Percentiles rank a stretch among this genome's conserved stretches.
These are phyloP conservation scores for Cerastoderma edule DNA, from an alignment of 2,888 invertebrate species.

Conservation along the genomic window DNA sequence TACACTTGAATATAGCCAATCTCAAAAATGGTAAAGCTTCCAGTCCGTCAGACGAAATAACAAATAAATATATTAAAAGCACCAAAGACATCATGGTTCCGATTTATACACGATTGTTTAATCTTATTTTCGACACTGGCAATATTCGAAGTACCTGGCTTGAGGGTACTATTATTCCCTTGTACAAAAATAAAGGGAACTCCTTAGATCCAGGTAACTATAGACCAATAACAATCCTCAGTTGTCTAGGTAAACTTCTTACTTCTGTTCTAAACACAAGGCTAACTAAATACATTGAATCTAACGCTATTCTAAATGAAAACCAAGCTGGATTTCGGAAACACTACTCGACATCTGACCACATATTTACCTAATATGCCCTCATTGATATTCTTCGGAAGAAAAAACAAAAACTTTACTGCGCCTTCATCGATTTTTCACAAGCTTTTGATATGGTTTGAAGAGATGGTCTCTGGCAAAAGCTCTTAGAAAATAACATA, in stretches of 20 bases:
- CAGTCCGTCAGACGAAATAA: not conserved
- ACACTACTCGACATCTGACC: too few relatives aligned
- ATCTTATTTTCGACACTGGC: not conserved
- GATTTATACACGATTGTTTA: not conserved
- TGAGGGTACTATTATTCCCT: slow-evolving; percentile 8
- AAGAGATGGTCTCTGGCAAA: not conserved
- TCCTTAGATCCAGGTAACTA: too few relatives aligned
- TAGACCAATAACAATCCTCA: slow-evolving; percentile 8
- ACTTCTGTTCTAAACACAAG: slow-evolving; percentile 3
- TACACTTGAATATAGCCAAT: not conserved
- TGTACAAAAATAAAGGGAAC: slow-evolving; percentile 16
- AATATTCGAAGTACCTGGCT: not conserved
- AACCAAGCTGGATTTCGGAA: slow-evolving; percentile 8
- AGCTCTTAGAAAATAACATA: not conserved
- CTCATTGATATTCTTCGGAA: not conserved
- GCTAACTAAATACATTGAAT: not conserved
- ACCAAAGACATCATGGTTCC: not conserved
- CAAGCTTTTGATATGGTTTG: not conserved
- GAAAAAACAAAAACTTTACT: too few relatives aligned
- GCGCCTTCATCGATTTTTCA: not conserved
- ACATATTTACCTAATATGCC: not conserved
- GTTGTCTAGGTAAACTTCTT: slow-evolving; percentile 17
- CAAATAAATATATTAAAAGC: slow-evolving; percentile 8
- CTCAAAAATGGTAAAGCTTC: slow-evolving; percentile 2
- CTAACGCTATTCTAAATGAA: not conserved